phyloP scores from a whole-genome alignment of 2,888 invertebrate species.

The Automeris io region DNA sequence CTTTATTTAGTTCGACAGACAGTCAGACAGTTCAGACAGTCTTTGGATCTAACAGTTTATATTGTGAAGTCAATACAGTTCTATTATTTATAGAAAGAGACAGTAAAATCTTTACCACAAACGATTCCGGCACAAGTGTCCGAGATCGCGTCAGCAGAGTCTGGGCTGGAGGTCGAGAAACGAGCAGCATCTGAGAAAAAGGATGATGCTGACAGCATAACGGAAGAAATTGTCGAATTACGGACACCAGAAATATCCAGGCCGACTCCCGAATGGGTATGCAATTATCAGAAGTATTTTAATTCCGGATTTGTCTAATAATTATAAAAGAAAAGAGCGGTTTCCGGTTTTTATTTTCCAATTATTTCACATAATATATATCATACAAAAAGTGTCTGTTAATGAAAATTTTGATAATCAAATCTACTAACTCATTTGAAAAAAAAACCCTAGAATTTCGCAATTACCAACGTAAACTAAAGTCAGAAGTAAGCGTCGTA shows the following conservation, averaged over 20 bases:
- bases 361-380: no score
- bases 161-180: slow-evolving; percentile 18
- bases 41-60: background rate
- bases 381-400: no score
- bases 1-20: background rate
- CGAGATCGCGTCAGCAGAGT: slow-evolving; percentile 18
- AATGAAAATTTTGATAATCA: no score
- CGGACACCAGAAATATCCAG: slow-evolving; percentile 34
- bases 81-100: slow-evolving; percentile 27
- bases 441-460: no score
- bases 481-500: no score
- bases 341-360: no score
- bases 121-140: slow-evolving; percentile 35
- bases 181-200: slow-evolving; percentile 11
- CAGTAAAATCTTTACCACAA: slow-evolving; percentile 22
- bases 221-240: slow-evolving; percentile 45
- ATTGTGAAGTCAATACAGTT: background rate
- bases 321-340: no score
- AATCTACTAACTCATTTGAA: no score
- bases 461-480: no score
- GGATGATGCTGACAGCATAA: slow-evolving; percentile 46
- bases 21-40: no score
- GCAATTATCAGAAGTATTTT: no score
- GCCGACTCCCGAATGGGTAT: slow-evolving; percentile 52
- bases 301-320: no score